Evolutionary conservation across 2,797 vertebrate species (phyloP).

Genomic region (Melanogrammus aeglefinus): DNA sequence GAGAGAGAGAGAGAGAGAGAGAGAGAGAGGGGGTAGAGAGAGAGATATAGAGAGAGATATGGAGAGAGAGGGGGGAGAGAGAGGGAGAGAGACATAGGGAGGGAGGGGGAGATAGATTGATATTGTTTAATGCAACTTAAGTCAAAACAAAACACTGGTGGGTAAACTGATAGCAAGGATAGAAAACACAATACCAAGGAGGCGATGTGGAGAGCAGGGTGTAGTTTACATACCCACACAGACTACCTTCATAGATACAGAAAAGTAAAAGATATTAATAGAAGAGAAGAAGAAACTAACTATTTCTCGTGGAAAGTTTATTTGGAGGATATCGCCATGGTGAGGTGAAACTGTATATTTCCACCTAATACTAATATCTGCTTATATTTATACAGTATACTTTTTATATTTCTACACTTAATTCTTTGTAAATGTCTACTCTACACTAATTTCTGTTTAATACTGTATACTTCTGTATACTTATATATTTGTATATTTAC

Average conservation of each 20-base stretch:
- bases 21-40: slow-evolving; percentile 19
- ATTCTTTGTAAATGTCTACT: no score
- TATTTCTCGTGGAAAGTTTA: no score
- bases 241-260: no score
- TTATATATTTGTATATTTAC: no score
- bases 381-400: no score
- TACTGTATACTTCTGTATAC: no score
- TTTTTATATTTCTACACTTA: no score
- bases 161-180: slow-evolving; percentile 13
- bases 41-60: neutral
- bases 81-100: neutral
- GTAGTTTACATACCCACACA: neutral
- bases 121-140: slow-evolving; percentile 4
- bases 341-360: neutral
- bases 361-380: neutral
- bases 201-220: neutral
- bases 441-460: no score
- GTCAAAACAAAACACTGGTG: slow-evolving; percentile 4
- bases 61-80: neutral
- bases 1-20: slow-evolving; percentile 33
- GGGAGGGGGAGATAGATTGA: neutral
- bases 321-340: no score
- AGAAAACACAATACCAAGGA: neutral
- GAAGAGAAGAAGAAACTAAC: no score
- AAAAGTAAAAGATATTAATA: no score